Evolutionary conservation across 2,797 vertebrate genomes (phyloP).

Genomic region (Cyclura pinguis): DNA sequence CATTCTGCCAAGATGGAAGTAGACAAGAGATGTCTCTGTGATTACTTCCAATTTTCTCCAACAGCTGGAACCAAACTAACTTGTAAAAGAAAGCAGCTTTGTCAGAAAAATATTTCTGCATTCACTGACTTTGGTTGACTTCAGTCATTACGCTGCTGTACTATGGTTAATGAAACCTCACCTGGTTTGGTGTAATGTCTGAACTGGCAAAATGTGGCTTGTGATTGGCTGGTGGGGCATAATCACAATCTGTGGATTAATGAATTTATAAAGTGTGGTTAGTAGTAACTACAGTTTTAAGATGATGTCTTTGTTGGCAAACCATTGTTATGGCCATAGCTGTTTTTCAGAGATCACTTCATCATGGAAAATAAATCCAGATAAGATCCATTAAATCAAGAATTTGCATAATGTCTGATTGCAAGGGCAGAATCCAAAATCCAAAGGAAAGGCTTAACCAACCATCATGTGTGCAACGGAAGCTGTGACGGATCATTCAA

Average conservation of each 20-base stretch:
- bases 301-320: neutral
- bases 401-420: neutral
- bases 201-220: neutral
- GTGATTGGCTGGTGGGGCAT: neutral
- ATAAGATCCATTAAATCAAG: neutral
- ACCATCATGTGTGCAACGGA: neutral
- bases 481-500: neutral
- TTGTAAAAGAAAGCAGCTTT: neutral
- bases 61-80: neutral
- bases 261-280: neutral
- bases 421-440: neutral
- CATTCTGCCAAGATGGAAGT: neutral
- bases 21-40: neutral
- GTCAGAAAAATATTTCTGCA: neutral
- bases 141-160: neutral
- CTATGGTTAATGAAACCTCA: neutral
- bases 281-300: neutral
- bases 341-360: neutral
- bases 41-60: neutral
- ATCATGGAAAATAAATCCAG: neutral
- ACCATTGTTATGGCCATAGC: neutral
- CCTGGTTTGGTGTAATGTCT: neutral
- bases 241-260: neutral
- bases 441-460: neutral
- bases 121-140: neutral